These are phyloP conservation scores for Penaeus chinensis DNA, from an alignment of 1,140 invertebrate species.

Conservation along the genomic window DNA sequence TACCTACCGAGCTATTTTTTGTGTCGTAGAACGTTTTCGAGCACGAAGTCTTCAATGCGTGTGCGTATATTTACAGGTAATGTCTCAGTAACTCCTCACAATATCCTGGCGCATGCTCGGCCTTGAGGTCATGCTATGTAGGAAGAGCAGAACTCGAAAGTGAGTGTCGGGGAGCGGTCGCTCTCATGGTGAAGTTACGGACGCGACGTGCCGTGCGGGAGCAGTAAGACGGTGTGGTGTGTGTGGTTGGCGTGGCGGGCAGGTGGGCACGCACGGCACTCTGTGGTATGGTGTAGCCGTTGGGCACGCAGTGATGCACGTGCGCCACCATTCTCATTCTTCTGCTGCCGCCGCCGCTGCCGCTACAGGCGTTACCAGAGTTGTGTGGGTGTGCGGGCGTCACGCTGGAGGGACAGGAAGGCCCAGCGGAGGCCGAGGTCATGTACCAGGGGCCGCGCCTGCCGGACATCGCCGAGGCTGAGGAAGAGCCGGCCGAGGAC, in stretches of 20 bases:
- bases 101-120: no score
- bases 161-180: no score
- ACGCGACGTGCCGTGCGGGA: constrained; percentile 19
- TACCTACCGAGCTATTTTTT: no score
- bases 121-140: no score
- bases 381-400: constrained; percentile 25
- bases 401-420: constrained; percentile 14
- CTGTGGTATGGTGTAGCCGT: no score
- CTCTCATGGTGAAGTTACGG: constrained; percentile 21
- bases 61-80: no score
- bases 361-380: constrained; percentile 10
- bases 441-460: constrained; percentile 56
- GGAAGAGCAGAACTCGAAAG: no score
- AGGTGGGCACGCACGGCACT: no score
- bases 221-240: constrained; percentile 11
- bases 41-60: no score
- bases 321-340: no score
- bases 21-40: no score
- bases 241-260: constrained; percentile 4
- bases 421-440: constrained; percentile 13
- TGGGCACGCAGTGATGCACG: constrained; percentile 37
- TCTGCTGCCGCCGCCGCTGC: background rate
- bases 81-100: no score
- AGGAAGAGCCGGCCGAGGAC: constrained; percentile 56
- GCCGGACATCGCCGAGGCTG: constrained; percentile 56